Percentiles rank a stretch among this genome's conserved stretches.
phyloP scores from a whole-genome alignment of 2,113 vertebrate species.

The Diadophis punctatus region DNA sequence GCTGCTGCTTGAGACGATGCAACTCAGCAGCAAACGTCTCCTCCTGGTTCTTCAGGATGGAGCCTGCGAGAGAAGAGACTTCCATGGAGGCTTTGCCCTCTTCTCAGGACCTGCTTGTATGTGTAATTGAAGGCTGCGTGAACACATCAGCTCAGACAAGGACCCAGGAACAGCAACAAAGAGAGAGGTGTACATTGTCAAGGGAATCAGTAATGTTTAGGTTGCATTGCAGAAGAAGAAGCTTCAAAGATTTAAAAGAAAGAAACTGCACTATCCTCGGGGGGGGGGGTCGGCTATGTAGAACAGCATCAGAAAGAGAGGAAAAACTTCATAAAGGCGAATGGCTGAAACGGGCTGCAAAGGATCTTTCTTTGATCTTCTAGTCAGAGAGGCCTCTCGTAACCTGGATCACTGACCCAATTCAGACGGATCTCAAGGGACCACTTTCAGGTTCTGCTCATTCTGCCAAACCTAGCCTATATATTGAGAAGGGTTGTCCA shows the following conservation, averaged over 20 bases:
- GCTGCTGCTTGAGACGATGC: conserved; percentile 92
- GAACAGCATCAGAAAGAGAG: neutral
- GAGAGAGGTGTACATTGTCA: neutral
- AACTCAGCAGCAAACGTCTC: conserved; percentile 90
- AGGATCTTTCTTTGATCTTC: neutral
- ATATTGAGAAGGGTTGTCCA: neutral
- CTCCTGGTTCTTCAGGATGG: conserved; percentile 95
- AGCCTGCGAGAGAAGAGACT: conserved; percentile 69
- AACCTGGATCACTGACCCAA: neutral
- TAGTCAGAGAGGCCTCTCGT: neutral
- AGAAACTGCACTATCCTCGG: neutral
- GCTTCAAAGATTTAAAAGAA: neutral
- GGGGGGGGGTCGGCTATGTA: neutral
- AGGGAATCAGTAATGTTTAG: too few relatives aligned
- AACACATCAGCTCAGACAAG: neutral
- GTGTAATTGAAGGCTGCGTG: neutral
- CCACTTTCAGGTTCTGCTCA: neutral
- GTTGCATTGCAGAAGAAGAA: neutral
- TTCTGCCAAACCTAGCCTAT: neutral
- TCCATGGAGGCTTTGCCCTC: neutral
- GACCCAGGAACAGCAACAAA: neutral
- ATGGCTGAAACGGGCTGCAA: too few relatives aligned
- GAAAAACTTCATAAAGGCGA: neutral
- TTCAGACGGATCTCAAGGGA: neutral
- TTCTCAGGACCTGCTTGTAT: neutral